These are phyloP conservation scores for Tachystola acroxantha DNA, from an alignment of 2,888 invertebrate genomes.

Conservation along the genomic window DNA sequence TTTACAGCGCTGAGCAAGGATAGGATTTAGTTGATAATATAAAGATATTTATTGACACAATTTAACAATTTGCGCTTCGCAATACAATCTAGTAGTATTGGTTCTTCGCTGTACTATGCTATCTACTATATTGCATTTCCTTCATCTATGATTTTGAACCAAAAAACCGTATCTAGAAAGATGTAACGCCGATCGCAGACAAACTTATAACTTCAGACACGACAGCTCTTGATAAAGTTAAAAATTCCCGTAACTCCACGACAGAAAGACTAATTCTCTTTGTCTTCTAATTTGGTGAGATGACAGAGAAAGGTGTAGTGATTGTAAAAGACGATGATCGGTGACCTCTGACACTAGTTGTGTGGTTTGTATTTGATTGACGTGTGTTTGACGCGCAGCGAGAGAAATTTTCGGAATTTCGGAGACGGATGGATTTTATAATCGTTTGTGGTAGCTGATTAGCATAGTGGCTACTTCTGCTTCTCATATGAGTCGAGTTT, in stretches of 20 bases:
- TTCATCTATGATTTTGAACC: slow-evolving; percentile 4
- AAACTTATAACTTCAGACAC: slow-evolving; percentile 17
- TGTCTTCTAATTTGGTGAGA: slow-evolving; percentile 17
- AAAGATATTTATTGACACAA: too few species aligned
- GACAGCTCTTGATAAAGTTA: slow-evolving; percentile 21
- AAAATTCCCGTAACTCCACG: slow-evolving; percentile 21
- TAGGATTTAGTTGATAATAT: too few species aligned
- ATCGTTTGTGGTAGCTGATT: slow-evolving; percentile 3
- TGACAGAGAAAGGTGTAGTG: slow-evolving; percentile 12
- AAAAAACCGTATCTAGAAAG: slow-evolving; percentile 49
- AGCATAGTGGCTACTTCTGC: neutral
- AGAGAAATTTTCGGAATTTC: slow-evolving; percentile 59
- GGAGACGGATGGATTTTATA: slow-evolving; percentile 32
- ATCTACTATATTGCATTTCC: too few species aligned
- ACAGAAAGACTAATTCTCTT: slow-evolving; percentile 25
- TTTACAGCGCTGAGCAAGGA: too few species aligned
- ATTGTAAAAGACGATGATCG: slow-evolving; percentile 53
- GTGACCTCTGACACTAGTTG: slow-evolving; percentile 65
- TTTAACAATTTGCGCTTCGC: too few species aligned
- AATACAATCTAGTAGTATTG: too few species aligned
- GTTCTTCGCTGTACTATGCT: too few species aligned
- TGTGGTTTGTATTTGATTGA: slow-evolving; percentile 63
- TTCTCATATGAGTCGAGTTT: neutral
- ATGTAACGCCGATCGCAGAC: slow-evolving; percentile 35
- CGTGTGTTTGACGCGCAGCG: slow-evolving; percentile 61